Conservation (phyloP, 2,797 vertebrate genomes). For the Cyprinodon diabolis region DNA sequence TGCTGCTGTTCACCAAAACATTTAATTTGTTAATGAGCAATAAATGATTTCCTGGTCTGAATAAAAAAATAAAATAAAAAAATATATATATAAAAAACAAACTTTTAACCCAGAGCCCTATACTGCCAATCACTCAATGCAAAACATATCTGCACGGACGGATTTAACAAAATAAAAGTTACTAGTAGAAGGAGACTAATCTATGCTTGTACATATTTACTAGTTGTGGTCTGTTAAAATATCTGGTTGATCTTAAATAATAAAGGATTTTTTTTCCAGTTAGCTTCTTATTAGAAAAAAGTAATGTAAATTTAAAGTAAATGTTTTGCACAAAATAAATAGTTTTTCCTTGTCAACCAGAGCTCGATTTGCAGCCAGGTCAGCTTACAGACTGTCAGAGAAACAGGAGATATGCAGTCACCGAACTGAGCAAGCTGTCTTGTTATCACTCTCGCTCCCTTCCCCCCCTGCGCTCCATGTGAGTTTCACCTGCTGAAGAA, state of each 20-base stretch:
- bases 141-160: conserved; percentile 29
- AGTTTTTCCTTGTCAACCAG: not conserved
- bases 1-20: not conserved
- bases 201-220: conserved; percentile 41
- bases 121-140: conserved; percentile 35
- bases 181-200: conserved; percentile 31
- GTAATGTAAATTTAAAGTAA: too few relatives aligned
- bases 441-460: conserved; percentile 62
- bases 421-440: conserved; percentile 42
- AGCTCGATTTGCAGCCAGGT: conserved; percentile 8
- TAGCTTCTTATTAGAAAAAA: not conserved
- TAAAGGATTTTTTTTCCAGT: rapidly evolving
- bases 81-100: not conserved
- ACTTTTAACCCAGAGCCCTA: conserved; percentile 11
- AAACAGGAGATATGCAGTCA: conserved; percentile 4
- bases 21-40: not conserved
- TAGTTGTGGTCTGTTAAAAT: conserved; percentile 36
- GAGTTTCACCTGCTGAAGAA: conserved; percentile 68
- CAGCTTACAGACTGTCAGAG: conserved; percentile 29
- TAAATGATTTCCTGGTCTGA: not conserved
- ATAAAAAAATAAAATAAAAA: not conserved
- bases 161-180: conserved; percentile 26
- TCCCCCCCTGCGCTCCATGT: conserved; percentile 50
- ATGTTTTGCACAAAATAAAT: not conserved
- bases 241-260: conserved; percentile 19